A percentile compares a stretch with the other conserved stretches of the same genome.
Evolutionary conservation across 2,797 vertebrate genomes (phyloP).

Genomic region (Arremon brunneinucha): DNA sequence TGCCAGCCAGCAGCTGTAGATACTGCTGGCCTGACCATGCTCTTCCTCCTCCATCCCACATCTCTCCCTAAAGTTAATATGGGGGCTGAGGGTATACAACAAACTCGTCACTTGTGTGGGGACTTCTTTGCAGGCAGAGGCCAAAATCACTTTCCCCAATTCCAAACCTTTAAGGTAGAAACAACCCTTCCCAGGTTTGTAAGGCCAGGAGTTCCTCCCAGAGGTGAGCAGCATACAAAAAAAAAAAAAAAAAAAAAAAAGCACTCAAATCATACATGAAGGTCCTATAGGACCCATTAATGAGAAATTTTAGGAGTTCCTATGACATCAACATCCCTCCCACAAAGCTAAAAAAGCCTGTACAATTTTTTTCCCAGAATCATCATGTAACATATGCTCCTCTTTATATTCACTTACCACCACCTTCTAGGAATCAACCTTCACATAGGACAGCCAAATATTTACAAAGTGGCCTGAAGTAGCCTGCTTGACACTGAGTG

Average conservation of each 20-base stretch:
- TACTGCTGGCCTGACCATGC: not conserved
- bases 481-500: not conserved
- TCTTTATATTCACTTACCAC: not conserved
- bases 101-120: rapidly evolving
- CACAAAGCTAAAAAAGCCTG: not conserved
- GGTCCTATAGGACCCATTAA: not conserved
- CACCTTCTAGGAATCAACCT: not conserved
- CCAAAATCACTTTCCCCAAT: not conserved
- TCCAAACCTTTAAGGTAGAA: not conserved
- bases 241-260: no score
- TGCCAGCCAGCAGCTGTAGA: not conserved
- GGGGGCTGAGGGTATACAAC: not conserved
- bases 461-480: not conserved
- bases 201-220: not conserved
- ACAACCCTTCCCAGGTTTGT: not conserved
- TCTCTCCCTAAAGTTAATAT: not conserved
- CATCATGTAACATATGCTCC: not conserved
- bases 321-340: not conserved
- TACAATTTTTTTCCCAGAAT: not conserved
- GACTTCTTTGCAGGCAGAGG: not conserved
- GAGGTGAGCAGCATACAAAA: not conserved
- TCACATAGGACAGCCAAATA: not conserved
- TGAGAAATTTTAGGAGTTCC: not conserved
- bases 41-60: not conserved
- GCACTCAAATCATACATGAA: not conserved